Percentiles rank a stretch among this genome's conserved stretches.
phyloP scores from a whole-genome alignment of 92 coral and sea anemone species.

The Scolanthus callimorphus region DNA sequence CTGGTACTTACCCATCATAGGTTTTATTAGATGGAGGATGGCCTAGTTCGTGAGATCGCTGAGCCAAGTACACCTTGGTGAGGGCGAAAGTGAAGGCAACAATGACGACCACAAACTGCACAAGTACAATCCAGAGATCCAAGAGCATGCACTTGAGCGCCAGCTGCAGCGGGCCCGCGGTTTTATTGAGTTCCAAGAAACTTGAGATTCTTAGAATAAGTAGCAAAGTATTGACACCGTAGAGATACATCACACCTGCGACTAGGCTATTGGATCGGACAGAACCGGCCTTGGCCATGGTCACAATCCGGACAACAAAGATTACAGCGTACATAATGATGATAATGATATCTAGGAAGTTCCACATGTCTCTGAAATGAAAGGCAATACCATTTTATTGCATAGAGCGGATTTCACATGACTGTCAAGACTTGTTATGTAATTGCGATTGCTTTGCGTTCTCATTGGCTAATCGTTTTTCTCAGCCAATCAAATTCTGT shows the following conservation, averaged over 20 bases:
- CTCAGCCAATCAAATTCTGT: no score
- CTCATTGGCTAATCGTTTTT: no score
- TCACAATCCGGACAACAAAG: constrained; percentile 6
- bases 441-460: no score
- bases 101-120: constrained; percentile 24
- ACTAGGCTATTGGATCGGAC: constrained; percentile 8
- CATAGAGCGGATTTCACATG: no score
- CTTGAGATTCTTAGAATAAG: constrained; percentile 28
- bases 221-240: constrained; percentile 23
- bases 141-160: constrained; percentile 25
- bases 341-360: constrained; percentile 17
- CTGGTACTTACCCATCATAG: background rate
- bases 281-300: constrained; percentile 4
- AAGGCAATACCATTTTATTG: no score
- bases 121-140: constrained; percentile 12
- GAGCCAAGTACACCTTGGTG: constrained; percentile 7
- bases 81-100: constrained; percentile 29
- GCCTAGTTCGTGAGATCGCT: constrained; percentile 1
- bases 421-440: no score
- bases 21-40: background rate
- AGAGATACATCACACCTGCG: constrained; percentile 7
- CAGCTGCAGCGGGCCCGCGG: constrained; percentile 24
- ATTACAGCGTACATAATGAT: constrained; percentile 4
- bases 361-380: constrained; percentile 39
- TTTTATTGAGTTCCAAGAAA: constrained; percentile 1